Evolutionary conservation across 64 coral and sea anemone genomes (phyloP).

Genomic region (Pocillopora verrucosa): DNA sequence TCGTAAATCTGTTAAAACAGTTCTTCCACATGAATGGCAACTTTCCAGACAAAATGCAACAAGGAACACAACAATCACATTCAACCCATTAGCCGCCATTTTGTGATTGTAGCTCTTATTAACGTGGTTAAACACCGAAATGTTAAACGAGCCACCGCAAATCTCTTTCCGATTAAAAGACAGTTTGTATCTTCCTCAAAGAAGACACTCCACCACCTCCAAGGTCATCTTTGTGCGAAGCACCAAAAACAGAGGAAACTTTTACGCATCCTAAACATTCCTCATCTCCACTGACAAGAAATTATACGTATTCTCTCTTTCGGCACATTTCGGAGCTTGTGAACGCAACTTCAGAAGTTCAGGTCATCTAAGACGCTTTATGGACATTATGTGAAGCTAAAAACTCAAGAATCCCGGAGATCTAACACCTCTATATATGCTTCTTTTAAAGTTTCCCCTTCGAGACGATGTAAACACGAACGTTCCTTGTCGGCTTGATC

Average conservation of each 20-base stretch:
- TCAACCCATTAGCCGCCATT: conserved; percentile 24
- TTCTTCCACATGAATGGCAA: conserved; percentile 45
- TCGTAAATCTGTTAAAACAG: conserved; percentile 41
- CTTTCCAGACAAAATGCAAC: neutral
- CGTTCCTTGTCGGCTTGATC: neutral
- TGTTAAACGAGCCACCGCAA: neutral
- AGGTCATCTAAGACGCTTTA: neutral
- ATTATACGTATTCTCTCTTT: neutral
- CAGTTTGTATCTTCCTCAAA: neutral
- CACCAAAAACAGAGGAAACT: neutral
- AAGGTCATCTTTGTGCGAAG: neutral
- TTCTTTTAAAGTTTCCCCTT: neutral
- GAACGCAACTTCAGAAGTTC: neutral
- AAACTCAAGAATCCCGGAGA: neutral
- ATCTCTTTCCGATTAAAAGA: neutral
- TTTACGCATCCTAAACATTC: neutral
- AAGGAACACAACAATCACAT: neutral
- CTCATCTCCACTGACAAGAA: neutral
- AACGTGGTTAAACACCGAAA: neutral
- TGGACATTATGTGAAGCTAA: neutral
- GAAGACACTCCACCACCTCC: neutral
- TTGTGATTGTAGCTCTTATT: neutral
- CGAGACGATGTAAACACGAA: conserved; percentile 5
- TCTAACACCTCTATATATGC: neutral
- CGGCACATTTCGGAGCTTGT: neutral